Percentiles rank a stretch among this genome's conserved stretches.
Conservation (phyloP, 2,888 invertebrate species). For the Brachyptera putata region DNA sequence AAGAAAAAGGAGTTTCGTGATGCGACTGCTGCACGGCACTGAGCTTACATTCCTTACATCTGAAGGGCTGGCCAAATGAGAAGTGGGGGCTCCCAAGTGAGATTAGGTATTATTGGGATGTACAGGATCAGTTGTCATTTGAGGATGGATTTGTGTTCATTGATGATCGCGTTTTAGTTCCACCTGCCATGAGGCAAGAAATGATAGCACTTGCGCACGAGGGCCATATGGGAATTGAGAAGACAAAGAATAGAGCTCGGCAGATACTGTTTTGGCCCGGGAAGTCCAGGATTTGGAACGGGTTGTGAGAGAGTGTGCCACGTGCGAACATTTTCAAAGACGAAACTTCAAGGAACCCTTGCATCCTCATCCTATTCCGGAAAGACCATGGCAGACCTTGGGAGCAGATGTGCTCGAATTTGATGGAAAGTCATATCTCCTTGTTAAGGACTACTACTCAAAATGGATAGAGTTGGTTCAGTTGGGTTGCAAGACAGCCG, state of each 20-base stretch:
- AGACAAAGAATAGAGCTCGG: not conserved
- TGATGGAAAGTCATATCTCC: not conserved
- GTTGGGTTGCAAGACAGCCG: not conserved
- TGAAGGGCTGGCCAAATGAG: not conserved
- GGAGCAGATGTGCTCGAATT: constrained; percentile 14
- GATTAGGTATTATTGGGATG: constrained; percentile 3
- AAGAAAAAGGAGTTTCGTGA: not conserved
- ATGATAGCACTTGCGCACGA: constrained; percentile 16
- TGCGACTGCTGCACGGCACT: not conserved
- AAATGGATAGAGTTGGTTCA: constrained; percentile 11
- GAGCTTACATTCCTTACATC: not conserved
- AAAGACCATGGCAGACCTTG: not conserved
- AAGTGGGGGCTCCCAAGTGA: not conserved
- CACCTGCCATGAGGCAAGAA: not conserved
- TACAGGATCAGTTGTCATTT: not conserved
- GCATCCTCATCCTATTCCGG: constrained; percentile 30
- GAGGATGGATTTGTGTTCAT: constrained; percentile 16
- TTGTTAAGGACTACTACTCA: not conserved
- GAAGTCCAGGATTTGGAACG: too few relatives aligned
- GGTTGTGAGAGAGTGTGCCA: too few relatives aligned
- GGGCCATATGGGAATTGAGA: constrained; percentile 16
- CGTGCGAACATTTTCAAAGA: constrained; percentile 13
- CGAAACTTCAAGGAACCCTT: constrained; percentile 31
- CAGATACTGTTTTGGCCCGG: too few relatives aligned
- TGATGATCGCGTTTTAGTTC: constrained; percentile 13